phyloP scores from a whole-genome alignment of 2,113 vertebrate genomes.

The Arothron firmamentum region DNA sequence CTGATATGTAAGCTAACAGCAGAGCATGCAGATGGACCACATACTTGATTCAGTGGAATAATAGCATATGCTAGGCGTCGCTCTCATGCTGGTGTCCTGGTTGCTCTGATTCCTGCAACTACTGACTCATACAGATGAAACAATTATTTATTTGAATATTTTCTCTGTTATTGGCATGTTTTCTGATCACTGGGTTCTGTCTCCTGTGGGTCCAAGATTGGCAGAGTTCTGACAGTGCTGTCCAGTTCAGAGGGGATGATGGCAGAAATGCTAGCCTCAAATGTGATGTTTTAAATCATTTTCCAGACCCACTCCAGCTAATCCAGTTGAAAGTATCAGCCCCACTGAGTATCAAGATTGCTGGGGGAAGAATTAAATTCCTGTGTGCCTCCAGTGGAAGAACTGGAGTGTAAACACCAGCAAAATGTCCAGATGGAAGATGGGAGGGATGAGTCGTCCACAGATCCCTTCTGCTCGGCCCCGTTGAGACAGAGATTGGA shows the following conservation, averaged over 20 bases:
- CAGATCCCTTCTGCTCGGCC: constrained; percentile 69
- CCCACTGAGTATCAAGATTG: not conserved
- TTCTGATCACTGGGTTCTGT: too few relatives aligned
- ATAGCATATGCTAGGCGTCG: constrained; percentile 25
- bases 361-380: constrained; percentile 17
- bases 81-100: not conserved
- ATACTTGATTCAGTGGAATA: constrained; percentile 24
- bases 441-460: constrained; percentile 65
- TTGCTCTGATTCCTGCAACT: too few relatives aligned
- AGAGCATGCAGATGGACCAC: constrained; percentile 36
- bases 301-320: not conserved
- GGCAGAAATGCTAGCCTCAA: too few relatives aligned
- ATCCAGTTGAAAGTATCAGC: not conserved
- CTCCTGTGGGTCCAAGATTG: too few relatives aligned
- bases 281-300: not conserved
- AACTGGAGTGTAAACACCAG: constrained; percentile 48
- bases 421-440: constrained; percentile 72
- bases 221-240: too few relatives aligned
- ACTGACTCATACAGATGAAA: too few relatives aligned
- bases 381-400: constrained; percentile 48
- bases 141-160: too few relatives aligned
- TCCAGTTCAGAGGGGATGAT: too few relatives aligned
- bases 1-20: constrained; percentile 30
- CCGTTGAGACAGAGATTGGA: constrained; percentile 68
- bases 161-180: too few relatives aligned